phyloP scores from a whole-genome alignment of 2,797 vertebrate species.

The Protosalanx chinensis region DNA sequence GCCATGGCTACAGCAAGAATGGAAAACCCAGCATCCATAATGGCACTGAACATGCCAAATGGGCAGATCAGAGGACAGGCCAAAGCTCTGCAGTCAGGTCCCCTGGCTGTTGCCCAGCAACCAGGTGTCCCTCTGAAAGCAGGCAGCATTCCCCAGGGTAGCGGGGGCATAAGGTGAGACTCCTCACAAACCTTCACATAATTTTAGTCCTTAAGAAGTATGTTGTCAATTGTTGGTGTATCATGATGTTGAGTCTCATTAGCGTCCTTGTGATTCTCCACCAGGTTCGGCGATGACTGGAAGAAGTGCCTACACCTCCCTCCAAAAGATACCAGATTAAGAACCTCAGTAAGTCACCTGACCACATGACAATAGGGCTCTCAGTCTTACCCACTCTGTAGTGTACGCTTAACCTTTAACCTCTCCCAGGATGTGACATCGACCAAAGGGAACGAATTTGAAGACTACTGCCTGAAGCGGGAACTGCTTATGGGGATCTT shows the following conservation, averaged over 20 bases:
- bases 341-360: conserved; percentile 63
- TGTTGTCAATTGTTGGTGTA: background rate
- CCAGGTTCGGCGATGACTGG: conserved; percentile 76
- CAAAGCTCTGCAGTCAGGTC: conserved; percentile 51
- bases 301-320: conserved; percentile 74
- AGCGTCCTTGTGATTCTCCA: conserved; percentile 7
- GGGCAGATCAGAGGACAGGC: conserved; percentile 62
- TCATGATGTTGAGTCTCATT: background rate
- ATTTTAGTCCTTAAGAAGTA: no score
- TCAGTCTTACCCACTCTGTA: background rate
- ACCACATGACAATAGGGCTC: background rate
- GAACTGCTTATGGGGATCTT: conserved; percentile 79
- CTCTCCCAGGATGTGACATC: conserved; percentile 72
- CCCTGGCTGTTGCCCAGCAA: conserved; percentile 43
- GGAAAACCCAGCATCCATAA: conserved; percentile 65
- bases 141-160: conserved; percentile 64
- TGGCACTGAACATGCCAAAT: conserved; percentile 69
- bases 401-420: background rate
- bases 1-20: conserved; percentile 72
- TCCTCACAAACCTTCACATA: background rate
- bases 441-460: conserved; percentile 79
- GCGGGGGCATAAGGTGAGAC: conserved; percentile 70
- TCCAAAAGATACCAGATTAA: conserved; percentile 69
- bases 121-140: conserved; percentile 49
- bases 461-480: conserved; percentile 78